Evolutionary conservation across 2,113 vertebrate genomes (phyloP).

Genomic region (Daboia siamensis): DNA sequence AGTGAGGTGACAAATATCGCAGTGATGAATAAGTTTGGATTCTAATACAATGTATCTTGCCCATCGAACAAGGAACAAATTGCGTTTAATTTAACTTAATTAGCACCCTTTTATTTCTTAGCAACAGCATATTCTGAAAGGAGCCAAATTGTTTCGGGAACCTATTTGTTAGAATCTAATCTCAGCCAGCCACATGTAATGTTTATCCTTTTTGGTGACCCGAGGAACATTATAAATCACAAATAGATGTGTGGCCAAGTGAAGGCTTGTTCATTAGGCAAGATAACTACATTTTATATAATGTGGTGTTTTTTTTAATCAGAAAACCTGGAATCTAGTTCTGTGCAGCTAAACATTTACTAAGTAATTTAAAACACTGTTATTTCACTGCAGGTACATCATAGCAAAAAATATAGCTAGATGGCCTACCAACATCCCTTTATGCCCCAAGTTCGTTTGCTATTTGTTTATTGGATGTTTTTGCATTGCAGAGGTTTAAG

Average conservation of each 20-base stretch:
- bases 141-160: background rate
- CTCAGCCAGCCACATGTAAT: background rate
- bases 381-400: background rate
- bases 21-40: background rate
- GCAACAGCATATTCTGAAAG: background rate
- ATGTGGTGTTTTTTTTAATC: background rate
- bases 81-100: background rate
- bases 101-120: background rate
- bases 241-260: background rate
- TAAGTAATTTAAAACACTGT: constrained; percentile 28
- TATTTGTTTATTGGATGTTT: background rate
- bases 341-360: constrained; percentile 23
- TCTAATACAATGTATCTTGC: background rate
- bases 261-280: fast-evolving
- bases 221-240: background rate
- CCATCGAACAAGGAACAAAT: background rate
- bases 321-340: background rate
- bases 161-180: background rate
- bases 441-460: background rate
- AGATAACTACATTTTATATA: fast-evolving
- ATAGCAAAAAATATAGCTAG: background rate
- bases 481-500: background rate
- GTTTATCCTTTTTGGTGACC: background rate
- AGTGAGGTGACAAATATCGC: background rate
- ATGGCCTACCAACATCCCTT: background rate